Percentiles rank a stretch among this genome's conserved stretches.
Conservation (phyloP, 2,113 vertebrate species). For the Corvus moneduloides region DNA sequence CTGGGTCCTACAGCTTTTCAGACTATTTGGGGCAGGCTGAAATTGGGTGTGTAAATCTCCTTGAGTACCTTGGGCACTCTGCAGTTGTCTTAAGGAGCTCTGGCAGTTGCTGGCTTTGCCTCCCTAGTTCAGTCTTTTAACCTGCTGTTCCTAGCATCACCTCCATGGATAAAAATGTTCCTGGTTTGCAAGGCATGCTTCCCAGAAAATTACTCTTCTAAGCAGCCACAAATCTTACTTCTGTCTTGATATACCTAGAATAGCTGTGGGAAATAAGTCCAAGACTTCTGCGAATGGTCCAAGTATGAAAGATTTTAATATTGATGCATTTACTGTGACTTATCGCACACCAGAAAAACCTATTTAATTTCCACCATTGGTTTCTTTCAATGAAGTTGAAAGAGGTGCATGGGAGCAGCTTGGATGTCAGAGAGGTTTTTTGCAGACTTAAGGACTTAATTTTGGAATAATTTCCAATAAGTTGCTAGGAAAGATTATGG, state of each 20-base stretch:
- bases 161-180: conserved; percentile 44
- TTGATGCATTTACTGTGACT: not conserved
- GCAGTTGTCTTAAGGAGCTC: not conserved
- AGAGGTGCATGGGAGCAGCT: conserved; percentile 43
- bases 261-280: conserved; percentile 28
- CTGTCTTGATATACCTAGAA: conserved; percentile 18
- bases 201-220: conserved; percentile 15
- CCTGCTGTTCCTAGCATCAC: conserved; percentile 19
- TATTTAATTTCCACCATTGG: conserved; percentile 47
- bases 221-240: conserved; percentile 37
- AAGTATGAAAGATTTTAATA: conserved; percentile 40
- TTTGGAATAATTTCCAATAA: conserved; percentile 64
- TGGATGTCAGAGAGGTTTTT: conserved; percentile 49
- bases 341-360: not conserved
- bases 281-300: conserved; percentile 29
- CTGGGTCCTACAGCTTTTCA: not conserved
- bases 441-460: conserved; percentile 60
- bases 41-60: conserved; percentile 48
- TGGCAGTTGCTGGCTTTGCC: not conserved
- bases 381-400: conserved; percentile 53
- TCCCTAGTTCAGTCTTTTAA: conserved; percentile 29
- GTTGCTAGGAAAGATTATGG: conserved; percentile 15
- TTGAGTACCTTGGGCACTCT: not conserved
- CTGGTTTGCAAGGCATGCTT: conserved; percentile 25
- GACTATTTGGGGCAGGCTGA: conserved; percentile 5